phyloP scores from a whole-genome alignment of 2,113 vertebrate genomes.

The Puffinus mauretanicus region DNA sequence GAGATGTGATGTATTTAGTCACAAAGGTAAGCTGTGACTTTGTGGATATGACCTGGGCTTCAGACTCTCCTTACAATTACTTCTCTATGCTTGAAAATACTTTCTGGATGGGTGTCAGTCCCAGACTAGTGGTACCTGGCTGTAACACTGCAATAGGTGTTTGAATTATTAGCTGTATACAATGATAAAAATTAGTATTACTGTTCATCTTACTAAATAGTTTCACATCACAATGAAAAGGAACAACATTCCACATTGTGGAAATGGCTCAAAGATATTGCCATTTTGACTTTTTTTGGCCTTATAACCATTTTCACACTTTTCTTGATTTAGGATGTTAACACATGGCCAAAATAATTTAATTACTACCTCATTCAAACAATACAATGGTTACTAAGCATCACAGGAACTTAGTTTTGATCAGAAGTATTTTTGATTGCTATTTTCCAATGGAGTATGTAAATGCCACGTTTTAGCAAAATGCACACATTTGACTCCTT shows the following conservation, averaged over 20 bases:
- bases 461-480: slow-evolving; percentile 73
- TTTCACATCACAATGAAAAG: slow-evolving; percentile 60
- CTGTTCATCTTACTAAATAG: slow-evolving; percentile 44
- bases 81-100: slow-evolving; percentile 72
- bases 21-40: slow-evolving; percentile 80
- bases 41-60: slow-evolving; percentile 72
- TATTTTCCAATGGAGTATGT: slow-evolving; percentile 70
- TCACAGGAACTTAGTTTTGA: slow-evolving; percentile 73
- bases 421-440: slow-evolving; percentile 72
- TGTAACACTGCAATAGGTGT: slow-evolving; percentile 59
- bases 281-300: slow-evolving; percentile 68
- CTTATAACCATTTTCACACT: slow-evolving; percentile 72
- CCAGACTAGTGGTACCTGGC: slow-evolving; percentile 69
- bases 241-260: slow-evolving; percentile 69
- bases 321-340: slow-evolving; percentile 74
- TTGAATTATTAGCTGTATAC: slow-evolving; percentile 59
- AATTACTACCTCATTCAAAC: slow-evolving; percentile 85
- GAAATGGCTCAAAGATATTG: slow-evolving; percentile 61
- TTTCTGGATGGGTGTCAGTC: slow-evolving; percentile 64
- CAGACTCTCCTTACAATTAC: slow-evolving; percentile 59
- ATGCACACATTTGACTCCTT: slow-evolving; percentile 69
- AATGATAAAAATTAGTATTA: slow-evolving; percentile 43
- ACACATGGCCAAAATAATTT: slow-evolving; percentile 81
- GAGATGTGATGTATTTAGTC: slow-evolving; percentile 80
- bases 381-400: slow-evolving; percentile 73